Evolutionary conservation across 1,140 invertebrate genomes (phyloP).

Genomic region (Anastrepha obliqua): DNA sequence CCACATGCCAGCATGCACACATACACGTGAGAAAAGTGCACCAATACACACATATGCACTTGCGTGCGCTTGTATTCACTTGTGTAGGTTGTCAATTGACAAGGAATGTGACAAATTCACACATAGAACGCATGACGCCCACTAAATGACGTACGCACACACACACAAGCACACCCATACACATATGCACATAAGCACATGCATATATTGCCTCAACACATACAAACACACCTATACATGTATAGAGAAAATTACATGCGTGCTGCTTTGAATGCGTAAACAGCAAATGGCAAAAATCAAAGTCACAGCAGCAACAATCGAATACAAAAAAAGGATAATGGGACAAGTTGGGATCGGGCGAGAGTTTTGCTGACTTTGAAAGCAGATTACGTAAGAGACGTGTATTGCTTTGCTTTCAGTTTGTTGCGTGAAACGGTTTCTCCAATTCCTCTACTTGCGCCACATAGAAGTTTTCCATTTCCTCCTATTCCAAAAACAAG

Average conservation of each 20-base stretch:
- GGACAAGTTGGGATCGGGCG: not conserved
- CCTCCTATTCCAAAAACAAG: not conserved
- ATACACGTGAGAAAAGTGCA: not conserved
- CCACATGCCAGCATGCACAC: no score
- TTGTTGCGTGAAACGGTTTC: not conserved
- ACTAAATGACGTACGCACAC: not conserved
- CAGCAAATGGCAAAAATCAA: not conserved
- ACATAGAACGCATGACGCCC: not conserved
- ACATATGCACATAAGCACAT: not conserved
- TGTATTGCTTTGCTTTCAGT: not conserved
- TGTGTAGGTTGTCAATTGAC: not conserved
- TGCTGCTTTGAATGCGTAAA: constrained; percentile 9
- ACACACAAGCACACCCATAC: no score
- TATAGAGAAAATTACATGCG: not conserved
- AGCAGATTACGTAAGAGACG: not conserved
- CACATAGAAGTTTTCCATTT: not conserved
- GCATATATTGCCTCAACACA: not conserved
- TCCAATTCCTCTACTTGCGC: no score
- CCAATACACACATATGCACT: not conserved
- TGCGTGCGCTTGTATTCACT: not conserved
- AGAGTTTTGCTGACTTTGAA: not conserved
- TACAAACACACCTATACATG: not conserved
- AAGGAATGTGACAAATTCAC: not conserved
- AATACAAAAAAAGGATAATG: not conserved
- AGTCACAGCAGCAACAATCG: not conserved